Evolutionary conservation across 2,113 vertebrate genomes (phyloP).

Genomic region (Hydropotes inermis): DNA sequence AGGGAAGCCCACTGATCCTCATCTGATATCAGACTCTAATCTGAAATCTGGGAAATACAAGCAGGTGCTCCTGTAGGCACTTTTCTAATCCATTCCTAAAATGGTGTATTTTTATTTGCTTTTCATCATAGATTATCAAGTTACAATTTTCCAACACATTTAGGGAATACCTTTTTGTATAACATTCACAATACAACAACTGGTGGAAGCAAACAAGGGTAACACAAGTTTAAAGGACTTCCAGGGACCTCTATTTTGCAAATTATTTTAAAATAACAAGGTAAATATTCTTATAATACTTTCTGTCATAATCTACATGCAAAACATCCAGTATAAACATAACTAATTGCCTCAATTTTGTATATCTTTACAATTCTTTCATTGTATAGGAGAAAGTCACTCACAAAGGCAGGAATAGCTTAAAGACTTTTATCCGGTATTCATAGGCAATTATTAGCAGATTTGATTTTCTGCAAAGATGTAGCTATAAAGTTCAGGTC

Average conservation of each 20-base stretch:
- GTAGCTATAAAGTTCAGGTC: not conserved
- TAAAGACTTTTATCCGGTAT: not conserved
- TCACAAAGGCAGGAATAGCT: not conserved
- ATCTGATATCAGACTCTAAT: not conserved
- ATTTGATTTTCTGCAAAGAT: not conserved
- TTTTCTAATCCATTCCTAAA: not conserved
- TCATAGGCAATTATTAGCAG: not conserved
- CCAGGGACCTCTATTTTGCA: not conserved
- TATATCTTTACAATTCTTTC: not conserved
- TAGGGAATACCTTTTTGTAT: not conserved
- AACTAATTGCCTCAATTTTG: not conserved
- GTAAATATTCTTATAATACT: not conserved
- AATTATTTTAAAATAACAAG: not conserved
- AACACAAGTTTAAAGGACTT: not conserved
- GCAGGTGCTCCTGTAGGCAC: not conserved
- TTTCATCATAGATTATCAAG: not conserved
- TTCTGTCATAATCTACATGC: not conserved
- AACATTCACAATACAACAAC: not conserved
- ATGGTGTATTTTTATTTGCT: not conserved
- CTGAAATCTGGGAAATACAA: not conserved
- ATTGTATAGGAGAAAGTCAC: not conserved
- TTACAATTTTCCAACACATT: not conserved
- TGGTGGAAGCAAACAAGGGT: not conserved
- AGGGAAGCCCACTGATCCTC: not conserved
- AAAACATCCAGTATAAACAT: not conserved